Evolutionary conservation across 2,888 invertebrate species (phyloP).

Genomic region (Caradrina clavipalpis): DNA sequence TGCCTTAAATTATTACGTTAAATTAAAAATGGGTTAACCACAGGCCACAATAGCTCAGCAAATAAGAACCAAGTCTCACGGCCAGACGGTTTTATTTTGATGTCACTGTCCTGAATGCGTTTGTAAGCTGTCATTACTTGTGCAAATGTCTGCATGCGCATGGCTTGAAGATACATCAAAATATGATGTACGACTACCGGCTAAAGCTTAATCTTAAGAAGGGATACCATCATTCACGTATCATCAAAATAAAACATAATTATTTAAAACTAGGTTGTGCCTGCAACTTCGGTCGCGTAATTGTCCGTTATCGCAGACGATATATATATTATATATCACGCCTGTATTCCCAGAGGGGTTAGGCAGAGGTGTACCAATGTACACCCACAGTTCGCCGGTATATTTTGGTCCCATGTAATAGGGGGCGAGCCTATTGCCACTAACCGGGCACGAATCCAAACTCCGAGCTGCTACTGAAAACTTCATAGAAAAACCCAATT

Average conservation of each 20-base stretch:
- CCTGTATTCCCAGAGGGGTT: too few relatives aligned
- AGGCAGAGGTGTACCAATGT: too few relatives aligned
- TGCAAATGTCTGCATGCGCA: conserved; percentile 9
- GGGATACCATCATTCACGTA: conserved; percentile 29
- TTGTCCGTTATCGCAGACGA: too few relatives aligned
- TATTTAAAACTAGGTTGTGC: too few relatives aligned
- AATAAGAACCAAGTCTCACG: conserved; percentile 10
- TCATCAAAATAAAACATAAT: background rate
- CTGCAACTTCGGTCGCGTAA: too few relatives aligned
- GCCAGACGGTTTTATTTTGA: conserved; percentile 14
- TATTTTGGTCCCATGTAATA: too few relatives aligned
- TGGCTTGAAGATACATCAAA: conserved; percentile 30
- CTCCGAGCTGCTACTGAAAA: too few relatives aligned
- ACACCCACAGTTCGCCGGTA: too few relatives aligned
- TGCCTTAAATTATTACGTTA: background rate
- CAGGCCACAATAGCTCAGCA: background rate
- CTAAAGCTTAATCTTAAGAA: conserved; percentile 26
- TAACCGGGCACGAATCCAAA: too few relatives aligned
- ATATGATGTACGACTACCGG: conserved; percentile 43
- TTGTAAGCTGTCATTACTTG: conserved; percentile 21
- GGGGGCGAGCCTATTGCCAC: too few relatives aligned
- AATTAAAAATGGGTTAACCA: background rate
- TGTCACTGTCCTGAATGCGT: conserved; percentile 1
- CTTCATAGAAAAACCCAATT: too few relatives aligned
- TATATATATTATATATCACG: too few relatives aligned